These are phyloP conservation scores for Dryocosmus kuriphilus DNA, from an alignment of 2,888 invertebrate genomes.

Conservation along the genomic window DNA sequence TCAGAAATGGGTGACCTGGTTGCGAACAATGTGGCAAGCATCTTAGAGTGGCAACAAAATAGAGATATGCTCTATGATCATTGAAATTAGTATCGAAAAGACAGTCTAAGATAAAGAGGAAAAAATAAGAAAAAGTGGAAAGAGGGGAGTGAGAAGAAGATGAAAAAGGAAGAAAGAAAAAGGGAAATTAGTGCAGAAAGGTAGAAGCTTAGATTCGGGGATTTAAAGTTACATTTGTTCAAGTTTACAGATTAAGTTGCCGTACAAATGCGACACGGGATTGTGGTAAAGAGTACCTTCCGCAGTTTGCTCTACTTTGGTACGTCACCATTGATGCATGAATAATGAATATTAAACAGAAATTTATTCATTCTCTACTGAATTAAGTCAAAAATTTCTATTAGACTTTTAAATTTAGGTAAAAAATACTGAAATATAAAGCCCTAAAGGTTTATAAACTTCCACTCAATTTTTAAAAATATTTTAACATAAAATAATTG, in stretches of 20 bases:
- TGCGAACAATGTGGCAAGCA: neutral
- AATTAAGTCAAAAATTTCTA: neutral
- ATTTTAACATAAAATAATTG: too few relatives aligned
- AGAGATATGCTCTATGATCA: neutral
- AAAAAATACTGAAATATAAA: neutral
- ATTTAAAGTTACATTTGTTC: slow-evolving; percentile 10
- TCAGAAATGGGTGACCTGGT: slow-evolving; percentile 16
- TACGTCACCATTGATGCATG: neutral
- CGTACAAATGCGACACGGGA: slow-evolving; percentile 10
- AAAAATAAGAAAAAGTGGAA: neutral
- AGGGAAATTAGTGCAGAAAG: neutral
- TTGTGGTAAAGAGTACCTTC: slow-evolving; percentile 8
- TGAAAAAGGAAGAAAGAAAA: neutral
- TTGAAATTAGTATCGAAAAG: slow-evolving; percentile 8
- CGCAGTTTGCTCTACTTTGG: slow-evolving; percentile 21
- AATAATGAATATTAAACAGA: slow-evolving; percentile 20
- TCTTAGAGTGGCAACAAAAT: slow-evolving; percentile 1
- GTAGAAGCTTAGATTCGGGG: neutral
- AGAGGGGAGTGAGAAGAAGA: neutral
- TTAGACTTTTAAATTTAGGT: neutral
- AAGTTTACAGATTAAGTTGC: slow-evolving; percentile 24
- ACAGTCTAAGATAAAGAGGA: neutral
- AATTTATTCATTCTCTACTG: neutral
- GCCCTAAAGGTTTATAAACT: too few relatives aligned
- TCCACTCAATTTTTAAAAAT: too few relatives aligned